Base-by-base conservation (phyloP, 53 echinoderm and acorn worm species). In the Echinometra lucunter region DNA sequence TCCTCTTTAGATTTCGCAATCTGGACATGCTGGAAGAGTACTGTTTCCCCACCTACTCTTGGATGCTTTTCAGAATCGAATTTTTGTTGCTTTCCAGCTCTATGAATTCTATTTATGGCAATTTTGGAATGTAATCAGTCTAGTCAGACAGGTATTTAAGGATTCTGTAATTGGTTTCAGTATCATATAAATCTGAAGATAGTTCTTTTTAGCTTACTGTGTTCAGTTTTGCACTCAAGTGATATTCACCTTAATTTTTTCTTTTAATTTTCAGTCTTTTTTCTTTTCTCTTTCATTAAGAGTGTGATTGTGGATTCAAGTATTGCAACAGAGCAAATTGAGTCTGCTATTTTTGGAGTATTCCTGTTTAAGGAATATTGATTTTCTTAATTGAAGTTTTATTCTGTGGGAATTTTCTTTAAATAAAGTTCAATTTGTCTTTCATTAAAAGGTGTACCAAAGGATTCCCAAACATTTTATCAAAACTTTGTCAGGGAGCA, bases 1-100 rank as follows among this genome's bases (percentile, higher is more conserved):
- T 85, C 85, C 85, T 85, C 47, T 85, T 49, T 85, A 28, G 11
- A 85, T 85, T 85, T 45, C 85, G 28, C 85, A 85, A 85, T 85
- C n/a, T 23, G 17, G 40, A 35, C 53, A 49, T 45, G 15, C 1
- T 85, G 49, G 49, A 85, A 53, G 37, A 45, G 13, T 47, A 85
- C 27, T 6, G n/a, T 78, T 21, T 19, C 35, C 74, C 23, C 42
- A 42, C 21, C 7, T 35, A 75, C 37, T 37, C 28, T 23, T 45
- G 85, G 85, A 49, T 45, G 42, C 28, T 85, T 85, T 85, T 2
- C 13, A 1, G 13, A 49, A 28, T 85, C 27, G 49, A 47, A 5
- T 47, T 47, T 0, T 28, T n/a, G 49, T 28, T n/a, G 49, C n/a
- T 85, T 53, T 30, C 85, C 53, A 28, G 8, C 10, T 8, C 37